Evolutionary conservation across 2,113 vertebrate species (phyloP).

Genomic region (Lota lota): DNA sequence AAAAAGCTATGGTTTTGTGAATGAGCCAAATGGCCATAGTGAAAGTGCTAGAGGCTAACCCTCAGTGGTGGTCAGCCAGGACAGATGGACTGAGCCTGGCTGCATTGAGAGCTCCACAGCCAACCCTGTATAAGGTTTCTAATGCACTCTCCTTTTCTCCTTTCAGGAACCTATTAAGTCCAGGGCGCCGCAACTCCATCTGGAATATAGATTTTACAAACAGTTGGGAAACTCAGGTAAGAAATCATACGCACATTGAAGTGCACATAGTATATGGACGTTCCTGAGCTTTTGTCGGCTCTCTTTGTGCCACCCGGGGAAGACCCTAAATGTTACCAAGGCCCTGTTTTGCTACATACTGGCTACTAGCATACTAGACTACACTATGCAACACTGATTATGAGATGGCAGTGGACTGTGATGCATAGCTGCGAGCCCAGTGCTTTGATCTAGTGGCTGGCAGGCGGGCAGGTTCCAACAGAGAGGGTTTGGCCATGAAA

Average conservation of each 20-base stretch:
- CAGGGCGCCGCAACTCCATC: conserved; percentile 92
- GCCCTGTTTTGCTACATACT: conserved; percentile 2
- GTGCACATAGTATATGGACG: not conserved
- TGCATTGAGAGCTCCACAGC: not conserved
- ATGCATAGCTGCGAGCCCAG: too few species aligned
- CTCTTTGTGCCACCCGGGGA: not conserved
- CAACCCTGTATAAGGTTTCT: not conserved
- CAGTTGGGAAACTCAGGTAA: conserved; percentile 94
- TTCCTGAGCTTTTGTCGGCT: conserved; percentile 10
- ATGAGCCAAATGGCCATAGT: too few species aligned
- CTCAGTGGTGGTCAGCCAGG: too few species aligned
- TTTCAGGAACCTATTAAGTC: conserved; percentile 96
- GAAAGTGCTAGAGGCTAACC: too few species aligned
- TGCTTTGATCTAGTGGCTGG: conserved; percentile 31
- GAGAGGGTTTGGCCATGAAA: not conserved
- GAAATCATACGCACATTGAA: conserved; percentile 6
- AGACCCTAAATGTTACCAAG: not conserved
- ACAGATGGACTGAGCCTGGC: not conserved
- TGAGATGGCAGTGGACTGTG: not conserved
- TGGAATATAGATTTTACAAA: conserved; percentile 99
- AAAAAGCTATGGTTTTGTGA: too few species aligned
- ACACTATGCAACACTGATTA: conserved; percentile 10
- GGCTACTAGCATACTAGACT: conserved; percentile 10
- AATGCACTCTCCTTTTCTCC: conserved; percentile 5
- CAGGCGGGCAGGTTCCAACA: conserved; percentile 19